Base-by-base conservation (phyloP, 2,888 invertebrate species). In the Philonicus albiceps region DNA sequence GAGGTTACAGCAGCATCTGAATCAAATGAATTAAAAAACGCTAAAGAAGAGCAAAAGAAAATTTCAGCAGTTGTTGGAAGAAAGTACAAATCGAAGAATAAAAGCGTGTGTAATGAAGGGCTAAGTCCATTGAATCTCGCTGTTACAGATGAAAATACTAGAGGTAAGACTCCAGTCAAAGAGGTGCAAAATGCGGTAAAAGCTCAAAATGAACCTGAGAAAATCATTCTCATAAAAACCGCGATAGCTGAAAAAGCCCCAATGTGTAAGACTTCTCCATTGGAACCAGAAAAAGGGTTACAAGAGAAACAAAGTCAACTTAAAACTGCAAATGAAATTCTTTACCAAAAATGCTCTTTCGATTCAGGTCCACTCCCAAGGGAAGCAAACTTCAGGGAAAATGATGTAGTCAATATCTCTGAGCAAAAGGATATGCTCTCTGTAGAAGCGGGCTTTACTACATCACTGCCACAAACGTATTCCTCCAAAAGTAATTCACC, bases 381-480 rank as follows among this genome's bases (percentile, higher is more conserved):
- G n/a, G 49, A 49, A n/a, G 22, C 64, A 3, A 64, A 2, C 8
- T 2, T 11, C 3, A 64, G 27, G 4, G 30, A 30, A 80, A 80
- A 80, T 34, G 64, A 7, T 64, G 31, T 37, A n/a, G 16, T 11
- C 5, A 30, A 30, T n/a, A 53, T 3, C 49, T 13, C 16, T 49
- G 49, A 31, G 27, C 22, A 22, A 27, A 31, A 78, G 16, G 27
- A 43, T 8, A 43, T 16, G 3, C 1, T 1, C n/a, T 6, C 53
- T 8, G 11, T 8, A 22, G 78, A 13, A 49, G 19, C 19, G 16
- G 31, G 5, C n/a, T 27, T 49, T 19, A 53, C 34, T 55, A 87
- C 86, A 31, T 55, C 81, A 87, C 86, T 83, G 87, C 86, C 80
- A 64, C 88, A 88, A 87, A 64, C 40, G 43, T 40, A 73, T 43